Conservation (phyloP, 2,888 invertebrate species). For the Hypomecis punctinalis region DNA sequence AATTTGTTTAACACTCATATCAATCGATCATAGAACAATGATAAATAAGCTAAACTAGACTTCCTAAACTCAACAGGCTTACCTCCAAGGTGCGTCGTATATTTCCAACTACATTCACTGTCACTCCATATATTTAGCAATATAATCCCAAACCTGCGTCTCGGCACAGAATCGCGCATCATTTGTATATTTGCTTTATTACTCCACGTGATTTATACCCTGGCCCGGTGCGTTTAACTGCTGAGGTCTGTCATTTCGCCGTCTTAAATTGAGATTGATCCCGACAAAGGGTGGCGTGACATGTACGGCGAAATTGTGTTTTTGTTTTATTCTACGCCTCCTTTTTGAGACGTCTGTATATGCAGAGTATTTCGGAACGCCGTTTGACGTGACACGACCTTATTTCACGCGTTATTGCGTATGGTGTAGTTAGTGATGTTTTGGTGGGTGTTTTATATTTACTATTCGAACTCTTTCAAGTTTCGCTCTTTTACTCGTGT, state of each 20-base stretch:
- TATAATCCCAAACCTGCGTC: slow-evolving; percentile 16
- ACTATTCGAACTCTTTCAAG: slow-evolving; percentile 8
- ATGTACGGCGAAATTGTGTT: slow-evolving; percentile 63
- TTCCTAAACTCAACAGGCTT: not conserved
- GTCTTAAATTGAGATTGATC: slow-evolving; percentile 84
- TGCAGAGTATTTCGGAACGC: slow-evolving; percentile 47
- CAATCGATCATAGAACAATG: no score
- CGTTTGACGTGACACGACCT: slow-evolving; percentile 49
- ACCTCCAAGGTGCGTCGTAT: not conserved
- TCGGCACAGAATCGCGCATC: slow-evolving; percentile 55
- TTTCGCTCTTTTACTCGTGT: not conserved
- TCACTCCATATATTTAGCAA: slow-evolving; percentile 14
- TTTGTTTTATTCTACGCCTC: slow-evolving; percentile 63
- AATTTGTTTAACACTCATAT: no score
- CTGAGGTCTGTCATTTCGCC: slow-evolving; percentile 81
- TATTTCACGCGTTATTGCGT: slow-evolving; percentile 47
- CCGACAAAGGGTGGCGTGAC: slow-evolving; percentile 67
- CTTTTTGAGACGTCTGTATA: slow-evolving; percentile 50
- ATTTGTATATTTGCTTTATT: slow-evolving; percentile 81
- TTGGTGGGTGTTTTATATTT: slow-evolving; percentile 26
- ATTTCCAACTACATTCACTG: not conserved
- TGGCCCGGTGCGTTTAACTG: slow-evolving; percentile 83
- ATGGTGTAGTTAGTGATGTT: slow-evolving; percentile 28
- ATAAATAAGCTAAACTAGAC: no score
- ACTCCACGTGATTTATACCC: slow-evolving; percentile 79